phyloP scores from a whole-genome alignment of 2,113 vertebrate species.

The Anoplopoma fimbria region DNA sequence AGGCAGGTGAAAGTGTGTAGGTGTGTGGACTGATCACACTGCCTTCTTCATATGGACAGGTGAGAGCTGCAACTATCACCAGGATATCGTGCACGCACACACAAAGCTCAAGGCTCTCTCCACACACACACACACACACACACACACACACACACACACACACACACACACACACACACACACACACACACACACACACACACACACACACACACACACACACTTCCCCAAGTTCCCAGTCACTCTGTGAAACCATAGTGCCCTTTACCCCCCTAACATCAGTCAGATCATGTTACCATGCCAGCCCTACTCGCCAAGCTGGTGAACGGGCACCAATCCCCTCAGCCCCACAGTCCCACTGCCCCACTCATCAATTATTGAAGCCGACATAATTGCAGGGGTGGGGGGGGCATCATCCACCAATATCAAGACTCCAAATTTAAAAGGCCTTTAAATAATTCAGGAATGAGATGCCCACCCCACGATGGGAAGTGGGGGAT shows the following conservation, averaged over 20 bases:
- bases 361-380: constrained; percentile 74
- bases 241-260: constrained; percentile 1
- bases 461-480: constrained; percentile 55
- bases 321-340: constrained; percentile 48
- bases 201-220: constrained; percentile 17
- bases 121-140: constrained; percentile 15
- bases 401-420: constrained; percentile 43
- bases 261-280: constrained; percentile 18
- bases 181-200: neutral
- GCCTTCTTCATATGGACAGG: constrained; percentile 23
- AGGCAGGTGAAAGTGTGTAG: constrained; percentile 14
- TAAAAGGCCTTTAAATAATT: constrained; percentile 76
- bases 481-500: constrained; percentile 5
- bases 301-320: constrained; percentile 39
- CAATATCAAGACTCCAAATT: constrained; percentile 65
- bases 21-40: neutral
- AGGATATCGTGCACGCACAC: neutral
- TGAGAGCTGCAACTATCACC: constrained; percentile 32
- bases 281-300: constrained; percentile 60
- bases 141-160: constrained; percentile 11
- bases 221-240: neutral
- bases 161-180: constrained; percentile 14
- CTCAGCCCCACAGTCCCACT: constrained; percentile 18
- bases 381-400: constrained; percentile 68
- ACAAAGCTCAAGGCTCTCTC: neutral